Base-by-base conservation (phyloP, 2,888 invertebrate species). In the Oeneis ivallda region DNA sequence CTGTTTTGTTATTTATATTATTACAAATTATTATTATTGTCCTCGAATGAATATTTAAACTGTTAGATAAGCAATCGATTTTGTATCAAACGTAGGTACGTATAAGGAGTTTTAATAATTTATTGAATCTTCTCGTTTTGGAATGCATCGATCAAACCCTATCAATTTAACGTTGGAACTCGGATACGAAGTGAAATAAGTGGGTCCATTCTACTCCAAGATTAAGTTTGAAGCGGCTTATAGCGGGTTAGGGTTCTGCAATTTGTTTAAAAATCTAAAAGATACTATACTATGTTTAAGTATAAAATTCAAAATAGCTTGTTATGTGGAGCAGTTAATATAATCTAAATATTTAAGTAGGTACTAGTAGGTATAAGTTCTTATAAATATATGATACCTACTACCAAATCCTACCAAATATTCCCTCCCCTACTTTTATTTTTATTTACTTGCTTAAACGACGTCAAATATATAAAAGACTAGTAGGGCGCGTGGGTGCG, bases 131-230 rank as follows among this genome's bases (percentile, higher is more conserved):
- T 77, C 79, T 82, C 81, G 76, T 81, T 84, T 83, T 81, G 81
- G 82, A 83, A 73, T 63, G 81, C 84, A 86, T 85, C 85, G 81
- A 85, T 86, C 86, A 85, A 80, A 76, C 74, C 75, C 74, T 78
- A 79, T 78, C 77, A 72, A 71, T 72, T 71, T 73, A 67, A 72
- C 71, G 76, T 70, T 72, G 71, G 71, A 70, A 26, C 26, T 26
- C 26, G 26, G 71, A 19, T 74, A 76, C 71, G 72, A 77, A 77
- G 65, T 69, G 72, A 76, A 76, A 76, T 74, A 72, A 75, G 73
- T 47, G 60, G 63, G 62, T 56, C 62, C 57, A 63, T 37, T 60
- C 60, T 47, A n/a, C 19, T 49, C 49, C 34, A 43, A 66, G 65
- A 68, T 65, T 66, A 66, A 62, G 50, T 57, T 66, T 19, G 60